Evolutionary conservation across 1,140 invertebrate genomes (phyloP), one percentile per base, ranked within the genome.

Genomic region (Neuroterus valhalla): DNA sequence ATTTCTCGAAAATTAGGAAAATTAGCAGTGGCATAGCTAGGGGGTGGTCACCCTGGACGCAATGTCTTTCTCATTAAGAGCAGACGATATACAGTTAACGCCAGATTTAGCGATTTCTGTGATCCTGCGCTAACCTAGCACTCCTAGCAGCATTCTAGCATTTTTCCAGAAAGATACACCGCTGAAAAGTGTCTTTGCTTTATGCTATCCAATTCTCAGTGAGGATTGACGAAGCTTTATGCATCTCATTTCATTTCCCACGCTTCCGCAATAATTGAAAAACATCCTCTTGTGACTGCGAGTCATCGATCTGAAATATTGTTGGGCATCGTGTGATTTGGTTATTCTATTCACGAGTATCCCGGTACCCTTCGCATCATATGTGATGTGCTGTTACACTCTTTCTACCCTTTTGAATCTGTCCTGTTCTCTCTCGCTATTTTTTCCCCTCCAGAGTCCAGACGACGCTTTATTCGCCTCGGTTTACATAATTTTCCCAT

Each of bases 401-500:
- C 14, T 62, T 62, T 62, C 55, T 26, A 62, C 55, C 26, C 55
- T 62, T 62, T 62, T 62, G 21, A 62, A 8, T 38, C 55, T 31
- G 23, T 62, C 23, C 31, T n/a, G 3, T 62, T 62, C 31, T 31
- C 66, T 70, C 23, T 38, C 48, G 75, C 67, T 31, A 70, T 67
- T 72, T 68, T 76, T 82, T 78, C 70, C 46, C 31, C 52, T 17
- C 45, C 31, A 15, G 66, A 62, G 52, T 17, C 45, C 31, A 15
- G 66, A 62, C 70, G 82, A 81, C 69, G 81, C 84, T 83, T 78
- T 84, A 85, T 82, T 82, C 66, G 73, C 42, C 68, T 75, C 79
- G 81, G 85, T 88, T 89, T 89, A 85, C 85, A 87, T 88, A 88
- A 89, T 89, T 88, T 85, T 89, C 86, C 85, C 84, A 85, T 85